Evolutionary conservation across 2,797 vertebrate species (phyloP), one percentile per base, ranked within the genome.

Genomic region (Chaetodon trifasciatus): DNA sequence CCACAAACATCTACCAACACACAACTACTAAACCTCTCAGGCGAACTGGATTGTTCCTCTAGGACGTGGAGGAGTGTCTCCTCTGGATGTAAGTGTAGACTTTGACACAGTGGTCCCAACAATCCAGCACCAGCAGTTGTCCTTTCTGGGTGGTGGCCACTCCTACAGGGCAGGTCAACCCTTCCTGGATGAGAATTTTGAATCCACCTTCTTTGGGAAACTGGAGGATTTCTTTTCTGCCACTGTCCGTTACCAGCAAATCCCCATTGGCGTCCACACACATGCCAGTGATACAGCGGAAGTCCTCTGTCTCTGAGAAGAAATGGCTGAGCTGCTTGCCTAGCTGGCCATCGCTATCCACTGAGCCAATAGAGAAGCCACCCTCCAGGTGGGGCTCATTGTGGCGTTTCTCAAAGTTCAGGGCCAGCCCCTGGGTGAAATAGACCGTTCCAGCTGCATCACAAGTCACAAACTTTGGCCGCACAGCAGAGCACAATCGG

Each of bases 71-170:
- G 15, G 95, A 96, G 63, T 95, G 95, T 78, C 97, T 96, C 93
- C 95, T 96, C 86, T 97, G 95, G 73, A 97, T 95, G 89, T 99
- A 99, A 61, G 96, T 97, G 92, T 98, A 99, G 85, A 99, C 97
- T 94, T 99, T 99, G 82, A 99, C 97, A 91, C 98, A 99, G 15
- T 99, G 97, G 94, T 99, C 98, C 98, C 97, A 98, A 83, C 97
- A 99, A 91, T 99, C 98, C 84, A 99, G 90, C 85, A 99, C 98
- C 44, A 99, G 93, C 70, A 99, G 94, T 84, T 99, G 98, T 84
- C 98, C 98, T 92, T 98, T 99, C 47, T 97, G 97, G 2, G 98
- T 99, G 44, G 98, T 95, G 44, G 97, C 97, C 0, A 99, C 98
- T 1, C 97, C 98, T 0, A 99, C 96, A 0, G 98, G 98, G 85